Evolutionary conservation across 2,797 vertebrate species (phyloP).

Genomic region (Enteromius fasciolatus): DNA sequence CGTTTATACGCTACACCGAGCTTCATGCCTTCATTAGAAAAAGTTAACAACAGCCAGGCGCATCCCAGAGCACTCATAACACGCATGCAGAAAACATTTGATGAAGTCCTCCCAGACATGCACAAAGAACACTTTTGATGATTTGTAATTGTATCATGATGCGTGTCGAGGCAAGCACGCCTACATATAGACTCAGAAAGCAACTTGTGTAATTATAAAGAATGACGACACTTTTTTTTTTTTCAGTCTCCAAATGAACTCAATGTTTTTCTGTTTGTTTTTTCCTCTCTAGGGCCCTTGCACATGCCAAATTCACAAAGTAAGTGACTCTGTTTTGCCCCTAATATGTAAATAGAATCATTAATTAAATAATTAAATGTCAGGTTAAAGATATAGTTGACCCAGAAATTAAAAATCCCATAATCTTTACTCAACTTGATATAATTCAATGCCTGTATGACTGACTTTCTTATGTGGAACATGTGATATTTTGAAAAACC

Average conservation of each 20-base stretch:
- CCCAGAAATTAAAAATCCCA: not conserved
- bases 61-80: conserved; percentile 47
- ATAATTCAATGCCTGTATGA: not conserved
- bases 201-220: conserved; percentile 37
- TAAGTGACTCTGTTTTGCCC: conserved; percentile 76
- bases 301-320: conserved; percentile 98
- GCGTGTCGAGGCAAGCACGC: conserved; percentile 13
- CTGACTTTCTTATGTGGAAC: not conserved
- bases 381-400: not conserved
- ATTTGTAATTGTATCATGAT: conserved; percentile 26
- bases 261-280: conserved; percentile 39
- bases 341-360: not conserved
- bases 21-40: conserved; percentile 70
- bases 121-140: conserved; percentile 18
- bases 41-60: conserved; percentile 64
- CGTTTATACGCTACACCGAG: conserved; percentile 65
- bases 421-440: not conserved
- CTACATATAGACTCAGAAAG: conserved; percentile 6
- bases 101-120: conserved; percentile 19
- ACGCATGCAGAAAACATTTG: conserved; percentile 39
- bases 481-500: not conserved
- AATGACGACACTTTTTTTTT: not conserved
- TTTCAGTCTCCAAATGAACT: not conserved
- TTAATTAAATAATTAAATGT: not conserved
- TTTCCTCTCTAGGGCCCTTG: conserved; percentile 86